phyloP scores from a whole-genome alignment of 1,140 invertebrate genomes.

The Drosophila pallidifrons region DNA sequence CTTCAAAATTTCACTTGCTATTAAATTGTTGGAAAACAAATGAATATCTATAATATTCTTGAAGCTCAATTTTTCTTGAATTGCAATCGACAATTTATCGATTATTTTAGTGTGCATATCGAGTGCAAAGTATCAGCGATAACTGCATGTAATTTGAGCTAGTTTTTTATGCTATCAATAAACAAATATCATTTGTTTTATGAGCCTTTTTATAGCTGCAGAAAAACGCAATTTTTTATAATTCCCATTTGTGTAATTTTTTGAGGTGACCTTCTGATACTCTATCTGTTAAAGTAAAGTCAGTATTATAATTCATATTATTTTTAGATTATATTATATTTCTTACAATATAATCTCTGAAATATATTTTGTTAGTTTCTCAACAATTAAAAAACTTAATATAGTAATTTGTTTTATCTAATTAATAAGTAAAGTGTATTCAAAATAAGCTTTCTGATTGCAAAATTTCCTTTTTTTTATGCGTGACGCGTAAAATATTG shows the following conservation, averaged over 20 bases:
- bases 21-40: no score
- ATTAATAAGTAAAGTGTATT: background rate
- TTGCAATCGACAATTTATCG: conserved; percentile 8
- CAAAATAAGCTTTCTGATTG: background rate
- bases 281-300: background rate
- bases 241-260: background rate
- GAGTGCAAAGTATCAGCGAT: conserved; percentile 3
- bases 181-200: conserved; percentile 19
- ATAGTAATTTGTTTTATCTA: background rate
- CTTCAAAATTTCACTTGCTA: no score
- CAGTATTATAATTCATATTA: background rate
- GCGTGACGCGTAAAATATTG: conserved; percentile 16
- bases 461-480: background rate
- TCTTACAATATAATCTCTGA: no score
- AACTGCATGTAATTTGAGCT: conserved; percentile 9
- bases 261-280: background rate
- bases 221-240: conserved; percentile 12
- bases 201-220: conserved; percentile 1
- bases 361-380: no score
- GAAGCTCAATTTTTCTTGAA: background rate
- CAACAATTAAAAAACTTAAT: no score
- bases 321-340: no score
- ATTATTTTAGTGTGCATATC: background rate
- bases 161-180: conserved; percentile 19
- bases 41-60: background rate